Evolutionary conservation across 2,113 vertebrate genomes (phyloP).

Genomic region (Ifrita kowaldi): DNA sequence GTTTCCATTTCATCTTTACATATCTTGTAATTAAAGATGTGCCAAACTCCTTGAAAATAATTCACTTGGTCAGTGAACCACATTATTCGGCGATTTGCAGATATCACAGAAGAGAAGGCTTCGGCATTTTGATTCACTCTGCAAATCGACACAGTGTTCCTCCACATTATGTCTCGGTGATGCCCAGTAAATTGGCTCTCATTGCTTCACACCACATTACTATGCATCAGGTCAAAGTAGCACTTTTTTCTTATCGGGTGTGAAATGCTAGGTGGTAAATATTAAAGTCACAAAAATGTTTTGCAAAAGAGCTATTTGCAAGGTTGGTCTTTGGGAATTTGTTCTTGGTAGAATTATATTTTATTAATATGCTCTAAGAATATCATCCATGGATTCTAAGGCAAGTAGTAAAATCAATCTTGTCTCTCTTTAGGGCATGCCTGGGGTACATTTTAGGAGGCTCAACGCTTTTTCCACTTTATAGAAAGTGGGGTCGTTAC

Average conservation of each 20-base stretch:
- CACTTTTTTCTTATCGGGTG: background rate
- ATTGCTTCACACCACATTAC: constrained; percentile 4
- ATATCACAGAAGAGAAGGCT: constrained; percentile 43
- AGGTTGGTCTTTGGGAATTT: background rate
- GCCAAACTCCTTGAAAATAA: constrained; percentile 44
- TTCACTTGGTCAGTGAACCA: constrained; percentile 61
- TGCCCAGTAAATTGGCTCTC: constrained; percentile 35
- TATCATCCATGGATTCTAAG: background rate
- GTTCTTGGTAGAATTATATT: background rate
- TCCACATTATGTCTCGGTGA: background rate
- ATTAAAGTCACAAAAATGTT: background rate
- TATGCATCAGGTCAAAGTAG: background rate
- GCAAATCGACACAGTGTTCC: background rate
- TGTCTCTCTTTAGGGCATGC: background rate
- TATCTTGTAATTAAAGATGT: constrained; percentile 65
- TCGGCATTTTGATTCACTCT: constrained; percentile 9
- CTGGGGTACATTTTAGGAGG: background rate
- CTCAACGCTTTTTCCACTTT: background rate
- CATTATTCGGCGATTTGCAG: constrained; percentile 37
- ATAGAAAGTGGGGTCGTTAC: background rate
- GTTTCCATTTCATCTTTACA: constrained; percentile 63
- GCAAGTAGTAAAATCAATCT: background rate
- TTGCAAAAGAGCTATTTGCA: background rate
- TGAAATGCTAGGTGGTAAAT: background rate
- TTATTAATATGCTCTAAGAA: background rate